Evolutionary conservation across 2,888 invertebrate species (phyloP), one percentile per base, ranked within the genome.

Genomic region (Spatulosminthurus flaviceps): DNA sequence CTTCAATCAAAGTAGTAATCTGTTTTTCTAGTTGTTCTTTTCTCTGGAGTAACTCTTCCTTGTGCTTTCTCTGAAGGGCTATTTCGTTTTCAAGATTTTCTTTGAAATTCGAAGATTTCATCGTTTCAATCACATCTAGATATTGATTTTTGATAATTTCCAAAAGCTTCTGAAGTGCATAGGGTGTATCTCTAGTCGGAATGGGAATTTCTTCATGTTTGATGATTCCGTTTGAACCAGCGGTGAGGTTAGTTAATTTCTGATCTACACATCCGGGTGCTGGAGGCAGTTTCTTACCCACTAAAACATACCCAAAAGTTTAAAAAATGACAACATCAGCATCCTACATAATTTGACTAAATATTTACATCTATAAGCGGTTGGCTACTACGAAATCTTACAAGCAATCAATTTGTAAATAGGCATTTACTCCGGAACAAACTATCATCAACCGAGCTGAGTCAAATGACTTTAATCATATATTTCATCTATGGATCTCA

Each of bases 221-320:
- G 9, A 85, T 82, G 51, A 86, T 83, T 81, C 93, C 90, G 70
- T 90, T 89, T 5, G 83, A 84, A 16, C 86, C 83, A 60, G 87
- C 85, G 75, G 90, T 90, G 76, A 95, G 89, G 67, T 93, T 92
- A 2, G 95, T 94, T 80, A 96, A 89, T 85, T 95, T 95, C 87
- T 96, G 95, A 88, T 95, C 96, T 80, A 96, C 94, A 87, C 95
- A 95, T 77, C 96, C 96, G 13, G 95, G 95, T 70, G 95, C 95
- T 41, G 95, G 94, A 60, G 94, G 94, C 82, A 93, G 90, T 87
- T 92, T 92, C 86, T 92, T 92, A 11, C 92, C 91, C 86, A 90
- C 89, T 71, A 91, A 75, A 81, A 72, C 78, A 69, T 80, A 74
- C 61, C 34, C 29, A 75, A 76, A 71, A 81, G 71, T 22, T 70